A percentile compares a stretch with the other conserved stretches of the same genome.
Evolutionary conservation across 1,140 invertebrate genomes (phyloP).

Genomic region (Gonioctena quinquepunctata): DNA sequence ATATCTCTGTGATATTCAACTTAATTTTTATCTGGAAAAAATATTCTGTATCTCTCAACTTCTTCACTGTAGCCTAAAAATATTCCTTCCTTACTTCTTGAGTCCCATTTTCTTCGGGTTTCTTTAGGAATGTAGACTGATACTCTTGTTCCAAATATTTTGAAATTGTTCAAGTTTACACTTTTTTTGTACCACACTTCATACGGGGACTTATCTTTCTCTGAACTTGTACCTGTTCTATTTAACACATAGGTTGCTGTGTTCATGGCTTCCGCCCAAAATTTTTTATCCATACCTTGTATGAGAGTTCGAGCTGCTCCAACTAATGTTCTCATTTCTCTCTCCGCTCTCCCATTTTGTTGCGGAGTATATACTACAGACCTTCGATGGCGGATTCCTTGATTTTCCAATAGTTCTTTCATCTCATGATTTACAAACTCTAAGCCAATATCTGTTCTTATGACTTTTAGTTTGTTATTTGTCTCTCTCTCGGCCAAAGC

Average conservation of each 20-base stretch:
- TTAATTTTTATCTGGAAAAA: slow-evolving; percentile 17
- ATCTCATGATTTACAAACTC: slow-evolving; percentile 54
- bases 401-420: slow-evolving; percentile 34
- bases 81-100: slow-evolving; percentile 46
- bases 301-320: slow-evolving; percentile 55
- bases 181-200: slow-evolving; percentile 48
- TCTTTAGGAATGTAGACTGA: slow-evolving; percentile 52
- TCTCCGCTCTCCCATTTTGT: slow-evolving; percentile 58
- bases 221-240: slow-evolving; percentile 47
- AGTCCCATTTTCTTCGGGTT: slow-evolving; percentile 51
- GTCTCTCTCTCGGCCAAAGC: slow-evolving; percentile 47
- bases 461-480: slow-evolving; percentile 43
- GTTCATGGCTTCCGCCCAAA: slow-evolving; percentile 55
- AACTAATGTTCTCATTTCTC: slow-evolving; percentile 54
- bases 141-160: slow-evolving; percentile 51
- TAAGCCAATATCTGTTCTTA: slow-evolving; percentile 56
- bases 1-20: slow-evolving; percentile 11
- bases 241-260: slow-evolving; percentile 53
- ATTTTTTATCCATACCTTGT: slow-evolving; percentile 37
- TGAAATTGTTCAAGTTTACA: slow-evolving; percentile 41
- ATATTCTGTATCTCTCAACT: slow-evolving; percentile 18
- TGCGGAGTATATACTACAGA: slow-evolving; percentile 56
- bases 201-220: slow-evolving; percentile 47
- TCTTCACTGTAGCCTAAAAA: slow-evolving; percentile 52
- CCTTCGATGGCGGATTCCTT: slow-evolving; percentile 51